phyloP scores from a whole-genome alignment of 2,113 vertebrate genomes.

The Calonectris borealis region DNA sequence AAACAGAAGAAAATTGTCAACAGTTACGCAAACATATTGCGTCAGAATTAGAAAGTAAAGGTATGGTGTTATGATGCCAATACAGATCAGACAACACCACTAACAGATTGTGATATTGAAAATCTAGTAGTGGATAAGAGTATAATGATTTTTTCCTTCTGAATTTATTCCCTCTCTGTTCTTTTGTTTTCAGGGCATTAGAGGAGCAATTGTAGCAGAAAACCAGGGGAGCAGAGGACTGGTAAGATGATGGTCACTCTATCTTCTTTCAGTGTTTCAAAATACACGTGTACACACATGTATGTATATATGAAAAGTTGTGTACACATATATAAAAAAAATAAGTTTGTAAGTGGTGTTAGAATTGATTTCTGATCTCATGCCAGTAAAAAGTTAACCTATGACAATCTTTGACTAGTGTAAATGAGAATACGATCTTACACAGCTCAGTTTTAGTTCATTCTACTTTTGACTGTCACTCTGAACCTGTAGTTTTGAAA shows the following conservation, averaged over 20 bases:
- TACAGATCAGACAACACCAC: neutral
- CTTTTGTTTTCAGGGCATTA: neutral
- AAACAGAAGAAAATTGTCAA: neutral
- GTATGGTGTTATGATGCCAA: neutral
- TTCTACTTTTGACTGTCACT: neutral
- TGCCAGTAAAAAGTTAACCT: neutral
- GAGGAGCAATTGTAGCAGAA: neutral
- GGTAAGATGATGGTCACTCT: neutral
- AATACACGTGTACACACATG: too few relatives aligned
- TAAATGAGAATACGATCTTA: neutral
- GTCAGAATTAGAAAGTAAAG: neutral
- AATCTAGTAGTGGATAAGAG: neutral
- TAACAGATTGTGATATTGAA: neutral
- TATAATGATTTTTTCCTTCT: neutral
- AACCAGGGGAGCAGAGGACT: neutral
- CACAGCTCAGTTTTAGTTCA: neutral
- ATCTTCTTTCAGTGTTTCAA: neutral
- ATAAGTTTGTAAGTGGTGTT: neutral
- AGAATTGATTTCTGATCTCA: neutral
- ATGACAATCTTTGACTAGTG: neutral
- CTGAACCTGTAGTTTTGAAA: neutral
- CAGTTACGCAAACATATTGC: neutral
- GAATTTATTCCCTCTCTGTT: neutral
- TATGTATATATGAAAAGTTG: neutral
- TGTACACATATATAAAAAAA: neutral